Conservation (phyloP, 1,140 invertebrate species). For the Lamellibrachia luymesi region DNA sequence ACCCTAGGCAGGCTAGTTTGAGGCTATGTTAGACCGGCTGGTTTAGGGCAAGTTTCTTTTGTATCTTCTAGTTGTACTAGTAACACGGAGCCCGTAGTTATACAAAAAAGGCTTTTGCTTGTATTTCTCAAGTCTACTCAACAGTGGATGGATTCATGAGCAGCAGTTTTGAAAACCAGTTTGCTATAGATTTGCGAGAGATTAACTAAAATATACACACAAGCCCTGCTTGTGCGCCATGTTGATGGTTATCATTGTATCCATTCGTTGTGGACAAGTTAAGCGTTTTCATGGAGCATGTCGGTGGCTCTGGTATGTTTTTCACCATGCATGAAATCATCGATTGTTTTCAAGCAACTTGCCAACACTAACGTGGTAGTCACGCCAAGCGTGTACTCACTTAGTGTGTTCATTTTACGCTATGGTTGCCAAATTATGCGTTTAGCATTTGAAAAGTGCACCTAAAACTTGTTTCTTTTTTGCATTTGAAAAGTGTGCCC, state of each 20-base stretch:
- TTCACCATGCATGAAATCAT: not conserved
- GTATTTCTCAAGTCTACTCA: not conserved
- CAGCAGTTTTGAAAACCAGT: not conserved
- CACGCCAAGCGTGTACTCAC: not conserved
- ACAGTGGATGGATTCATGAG: not conserved
- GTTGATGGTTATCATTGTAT: not conserved
- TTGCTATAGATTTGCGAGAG: not conserved
- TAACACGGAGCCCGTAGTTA: not conserved
- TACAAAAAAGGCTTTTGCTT: not conserved
- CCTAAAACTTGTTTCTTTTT: not conserved
- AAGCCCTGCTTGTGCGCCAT: not conserved
- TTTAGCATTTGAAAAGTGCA: not conserved
- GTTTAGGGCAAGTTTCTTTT: not conserved
- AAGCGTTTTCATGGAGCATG: not conserved
- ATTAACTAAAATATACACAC: not conserved
- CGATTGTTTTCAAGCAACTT: not conserved
- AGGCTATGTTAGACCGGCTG: not conserved
- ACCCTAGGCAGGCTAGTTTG: not conserved
- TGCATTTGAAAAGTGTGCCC: not conserved
- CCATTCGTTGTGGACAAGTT: not conserved
- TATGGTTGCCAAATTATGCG: not conserved
- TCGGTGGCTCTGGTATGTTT: not conserved
- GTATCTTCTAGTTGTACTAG: not conserved
- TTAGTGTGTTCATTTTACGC: not conserved
- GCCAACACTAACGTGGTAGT: not conserved